Conservation (phyloP, 1,140 invertebrate genomes). For the Drosophila sucinea region DNA sequence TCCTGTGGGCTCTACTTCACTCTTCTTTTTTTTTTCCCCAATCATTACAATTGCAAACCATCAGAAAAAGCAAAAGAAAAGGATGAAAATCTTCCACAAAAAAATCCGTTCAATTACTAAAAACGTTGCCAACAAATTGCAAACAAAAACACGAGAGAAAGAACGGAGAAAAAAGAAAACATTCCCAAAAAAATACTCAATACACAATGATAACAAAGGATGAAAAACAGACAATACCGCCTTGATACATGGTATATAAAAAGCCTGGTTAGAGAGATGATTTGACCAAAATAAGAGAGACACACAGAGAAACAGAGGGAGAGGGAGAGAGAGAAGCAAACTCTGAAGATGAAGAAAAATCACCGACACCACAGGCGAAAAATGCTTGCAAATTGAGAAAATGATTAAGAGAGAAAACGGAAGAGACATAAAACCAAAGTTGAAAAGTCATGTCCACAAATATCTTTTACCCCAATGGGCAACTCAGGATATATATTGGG, state of each 20-base stretch:
- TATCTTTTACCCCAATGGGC: not conserved
- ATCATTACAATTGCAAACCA: conserved; percentile 7
- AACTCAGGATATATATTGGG: not conserved
- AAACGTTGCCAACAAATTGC: conserved; percentile 2
- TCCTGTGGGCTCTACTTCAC: not conserved
- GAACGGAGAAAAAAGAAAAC: not conserved
- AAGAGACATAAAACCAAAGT: not conserved
- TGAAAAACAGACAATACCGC: conserved; percentile 6
- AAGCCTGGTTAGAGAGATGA: not conserved
- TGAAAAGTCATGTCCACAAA: not conserved
- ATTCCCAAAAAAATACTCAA: conserved; percentile 1
- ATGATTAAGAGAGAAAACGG: conserved; percentile 11
- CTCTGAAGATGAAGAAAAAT: not conserved
- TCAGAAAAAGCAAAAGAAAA: not conserved
- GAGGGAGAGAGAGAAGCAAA: no score
- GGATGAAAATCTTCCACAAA: not conserved
- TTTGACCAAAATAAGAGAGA: conserved; percentile 12
- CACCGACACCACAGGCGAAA: conserved; percentile 2
- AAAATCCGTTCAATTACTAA: conserved; percentile 13
- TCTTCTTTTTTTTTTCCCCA: not conserved
- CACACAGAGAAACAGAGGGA: not conserved
- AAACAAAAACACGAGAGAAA: not conserved
- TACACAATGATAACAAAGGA: conserved; percentile 21
- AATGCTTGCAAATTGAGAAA: not conserved
- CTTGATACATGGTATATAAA: not conserved